phyloP scores from a whole-genome alignment of 1,140 invertebrate genomes.

The Holcopasites calliopsidis region DNA sequence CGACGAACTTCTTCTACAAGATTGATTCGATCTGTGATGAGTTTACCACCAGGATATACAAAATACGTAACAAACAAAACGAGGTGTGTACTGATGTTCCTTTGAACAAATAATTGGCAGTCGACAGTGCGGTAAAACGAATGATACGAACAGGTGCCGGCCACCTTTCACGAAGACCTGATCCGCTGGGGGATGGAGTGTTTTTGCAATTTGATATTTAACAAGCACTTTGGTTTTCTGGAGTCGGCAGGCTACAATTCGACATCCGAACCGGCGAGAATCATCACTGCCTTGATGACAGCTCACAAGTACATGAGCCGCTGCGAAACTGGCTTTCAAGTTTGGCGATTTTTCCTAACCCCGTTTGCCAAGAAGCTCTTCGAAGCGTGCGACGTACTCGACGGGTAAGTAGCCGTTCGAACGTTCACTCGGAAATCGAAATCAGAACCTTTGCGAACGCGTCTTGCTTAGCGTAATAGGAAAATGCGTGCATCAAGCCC shows the following conservation, averaged over 20 bases:
- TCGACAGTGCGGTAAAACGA: too few species aligned
- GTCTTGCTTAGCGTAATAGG: constrained; percentile 55
- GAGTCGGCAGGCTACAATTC: constrained; percentile 71
- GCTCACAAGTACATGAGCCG: constrained; percentile 83
- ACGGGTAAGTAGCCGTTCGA: constrained; percentile 75
- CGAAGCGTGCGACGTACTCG: constrained; percentile 81
- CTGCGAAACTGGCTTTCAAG: constrained; percentile 83
- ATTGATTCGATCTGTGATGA: constrained; percentile 78
- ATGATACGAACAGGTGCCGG: constrained; percentile 72
- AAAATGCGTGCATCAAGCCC: constrained; percentile 71
- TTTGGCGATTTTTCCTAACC: constrained; percentile 85
- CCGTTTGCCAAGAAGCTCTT: constrained; percentile 81
- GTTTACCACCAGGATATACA: constrained; percentile 71
- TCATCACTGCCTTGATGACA: constrained; percentile 82
- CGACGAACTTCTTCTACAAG: constrained; percentile 69
- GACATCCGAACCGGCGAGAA: constrained; percentile 79
- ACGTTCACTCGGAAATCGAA: not conserved
- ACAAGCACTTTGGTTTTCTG: constrained; percentile 82
- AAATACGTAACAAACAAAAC: constrained; percentile 82
- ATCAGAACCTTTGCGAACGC: constrained; percentile 25
- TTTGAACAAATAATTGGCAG: not conserved
- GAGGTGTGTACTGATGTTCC: constrained; percentile 69
- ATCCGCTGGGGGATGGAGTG: constrained; percentile 85
- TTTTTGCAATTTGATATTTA: constrained; percentile 82
- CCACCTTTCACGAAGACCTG: constrained; percentile 81